Conservation (phyloP, 1,140 invertebrate genomes). For the Eriosoma lanigerum region DNA sequence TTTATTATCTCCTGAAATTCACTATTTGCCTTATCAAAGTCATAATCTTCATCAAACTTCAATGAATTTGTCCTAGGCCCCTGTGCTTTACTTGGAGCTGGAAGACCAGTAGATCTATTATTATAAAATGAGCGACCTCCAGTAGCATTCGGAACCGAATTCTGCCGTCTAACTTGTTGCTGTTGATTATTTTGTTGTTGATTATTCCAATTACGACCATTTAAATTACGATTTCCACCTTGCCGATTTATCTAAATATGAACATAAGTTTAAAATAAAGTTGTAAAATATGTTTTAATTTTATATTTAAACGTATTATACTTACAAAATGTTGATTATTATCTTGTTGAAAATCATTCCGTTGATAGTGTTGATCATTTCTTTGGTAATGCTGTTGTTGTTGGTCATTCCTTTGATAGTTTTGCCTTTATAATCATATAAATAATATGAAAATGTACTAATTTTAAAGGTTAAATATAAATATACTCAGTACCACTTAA, state of each 20-base stretch:
- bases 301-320: neutral
- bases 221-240: conserved; percentile 42
- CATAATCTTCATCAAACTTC: conserved; percentile 94
- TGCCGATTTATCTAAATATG: conserved; percentile 30
- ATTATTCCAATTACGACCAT: conserved; percentile 52
- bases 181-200: conserved; percentile 45
- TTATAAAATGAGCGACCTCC: conserved; percentile 53
- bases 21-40: conserved; percentile 96
- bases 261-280: neutral
- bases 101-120: conserved; percentile 56
- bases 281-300: neutral
- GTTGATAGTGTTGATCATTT: conserved; percentile 46
- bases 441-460: too few relatives aligned
- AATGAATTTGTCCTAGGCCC: conserved; percentile 67
- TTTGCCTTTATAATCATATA: conserved; percentile 23
- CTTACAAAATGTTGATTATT: conserved; percentile 33
- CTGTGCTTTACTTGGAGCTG: conserved; percentile 55
- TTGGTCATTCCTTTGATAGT: conserved; percentile 49
- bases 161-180: conserved; percentile 41
- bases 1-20: conserved; percentile 90
- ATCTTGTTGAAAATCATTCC: conserved; percentile 48
- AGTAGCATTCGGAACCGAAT: neutral
- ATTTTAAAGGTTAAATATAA: too few relatives aligned
- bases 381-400: conserved; percentile 40
- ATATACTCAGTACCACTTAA: too few relatives aligned